Base-by-base conservation (phyloP, 2,888 invertebrate genomes). In the Chalcosyrphus nemorum region DNA sequence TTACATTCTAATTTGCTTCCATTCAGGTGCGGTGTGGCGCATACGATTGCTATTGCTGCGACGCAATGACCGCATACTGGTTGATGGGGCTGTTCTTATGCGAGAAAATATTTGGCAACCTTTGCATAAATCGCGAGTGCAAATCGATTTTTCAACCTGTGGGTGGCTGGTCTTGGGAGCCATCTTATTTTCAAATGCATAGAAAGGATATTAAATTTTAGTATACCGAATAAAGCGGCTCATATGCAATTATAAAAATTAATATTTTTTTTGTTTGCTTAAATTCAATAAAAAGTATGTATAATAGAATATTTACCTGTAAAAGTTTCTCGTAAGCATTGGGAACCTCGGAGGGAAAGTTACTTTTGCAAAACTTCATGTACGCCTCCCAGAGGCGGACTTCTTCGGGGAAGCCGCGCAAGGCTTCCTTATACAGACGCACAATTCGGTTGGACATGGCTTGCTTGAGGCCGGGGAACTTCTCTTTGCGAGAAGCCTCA, bases 321-420 rank as follows among this genome's bases (percentile, higher is more conserved):
- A 94, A 89, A 93, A 94, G 94, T 89, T 93, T 93, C 81, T 93
- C 93, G 82, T 94, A 93, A 63, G 93, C 93, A 13, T 92, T 92
- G 6, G 93, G 92, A 15, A 94, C 92, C 54, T 93, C 93, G 63
- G 92, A 89, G 21, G 92, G 90, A 87, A 93, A 93, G 5, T 93
- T 94, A 89, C 94, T 93, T 87, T 94, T 95, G 88, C 95, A 95
- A 89, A 97, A 97, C 88, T 95, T 95, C 65, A 97, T 94, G 88
- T 95, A 96, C 47, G 95, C 94, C 87, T 95, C 93, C 94, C 96
- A 96, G 71, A 97, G 92, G 86, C 94, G 93, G 41, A 95, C 91
- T 88, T 97, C 96, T 88, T 94, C 93, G 87, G 95, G 94, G 88
- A 95, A 97, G 86, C 94, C 93, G 32, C 92, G 92, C 68, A 95